Evolutionary conservation across 2,797 vertebrate species (phyloP), one percentile per base, ranked within the genome.

Genomic region (Eulemur rubriventer): DNA sequence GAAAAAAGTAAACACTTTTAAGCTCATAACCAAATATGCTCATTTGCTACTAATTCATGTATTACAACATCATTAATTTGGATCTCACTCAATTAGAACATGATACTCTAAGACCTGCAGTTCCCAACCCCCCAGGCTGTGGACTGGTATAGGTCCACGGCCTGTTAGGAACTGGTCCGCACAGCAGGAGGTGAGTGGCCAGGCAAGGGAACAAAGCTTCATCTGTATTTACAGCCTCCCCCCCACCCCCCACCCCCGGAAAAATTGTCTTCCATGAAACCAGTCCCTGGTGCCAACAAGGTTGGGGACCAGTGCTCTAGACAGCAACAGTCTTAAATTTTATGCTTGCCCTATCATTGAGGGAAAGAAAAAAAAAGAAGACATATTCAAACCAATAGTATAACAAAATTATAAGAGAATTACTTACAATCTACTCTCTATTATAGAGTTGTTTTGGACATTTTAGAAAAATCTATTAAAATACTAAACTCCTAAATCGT

Each of bases 381-480:
- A 6, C 12, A 61, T 80, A 84, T 65, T 91, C 57, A 90, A 85
- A 93, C 69, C 30, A 7, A 78, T 35, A 91, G 17, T 59, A 84
- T 75, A 92, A 76, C 61, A 93, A 94, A 93, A 80, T 85, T 88
- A 79, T 24, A 84, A 89, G 30, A 50, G 57, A 61, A 72, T 89
- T 63, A 55, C 67, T 88, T 80, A 95, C 20, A 94, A 50, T 95
- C 59, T 75, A 65, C 52, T 75, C 50, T 55, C 35, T 57, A 78
- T 80, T 57, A 76, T 43, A 89, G 8, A 82, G n/a, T 86, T 92
- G 48, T 88, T 84, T 50, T 26, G 48, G 85, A 87, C 18, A 83
- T 89, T 92, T 95, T 30, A 81, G 93, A 65, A 85, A 86, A 69
- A 65, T 83, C 35, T 83, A 12, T 83, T 87, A 82, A 95, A 76